Evolutionary conservation across 37 sponge, comb jelly and placozoan species (phyloP).

Genomic region (Hexactinellida sp.): DNA sequence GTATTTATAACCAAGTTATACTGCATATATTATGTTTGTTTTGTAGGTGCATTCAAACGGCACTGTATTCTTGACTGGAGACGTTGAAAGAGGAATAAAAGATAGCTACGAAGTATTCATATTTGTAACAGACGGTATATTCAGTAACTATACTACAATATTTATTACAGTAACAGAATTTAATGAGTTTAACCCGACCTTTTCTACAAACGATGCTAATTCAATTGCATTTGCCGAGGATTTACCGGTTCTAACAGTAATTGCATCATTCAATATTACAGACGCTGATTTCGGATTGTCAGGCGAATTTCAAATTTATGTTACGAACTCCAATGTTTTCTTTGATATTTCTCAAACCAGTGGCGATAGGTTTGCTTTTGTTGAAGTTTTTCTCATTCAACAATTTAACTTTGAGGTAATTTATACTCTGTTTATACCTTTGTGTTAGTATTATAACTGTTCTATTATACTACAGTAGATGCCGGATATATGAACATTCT

Average conservation of each 20-base stretch:
- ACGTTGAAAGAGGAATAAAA: not conserved
- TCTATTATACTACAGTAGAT: too few relatives aligned
- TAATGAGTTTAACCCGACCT: not conserved
- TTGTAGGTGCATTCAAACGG: not conserved
- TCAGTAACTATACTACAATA: not conserved
- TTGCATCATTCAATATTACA: not conserved
- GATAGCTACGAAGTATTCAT: not conserved
- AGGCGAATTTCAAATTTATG: not conserved
- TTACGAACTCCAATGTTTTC: not conserved
- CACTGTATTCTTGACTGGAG: not conserved
- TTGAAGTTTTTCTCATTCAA: not conserved
- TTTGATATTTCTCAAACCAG: not conserved
- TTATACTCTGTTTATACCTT: too few relatives aligned
- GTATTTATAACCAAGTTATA: too few relatives aligned
- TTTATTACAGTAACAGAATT: not conserved
- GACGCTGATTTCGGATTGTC: not conserved
- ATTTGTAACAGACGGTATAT: not conserved
- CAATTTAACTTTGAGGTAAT: constrained; percentile 1
- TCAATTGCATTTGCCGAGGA: not conserved
- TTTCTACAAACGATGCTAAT: not conserved
- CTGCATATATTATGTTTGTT: too few relatives aligned
- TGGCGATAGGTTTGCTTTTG: not conserved
- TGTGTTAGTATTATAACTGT: too few relatives aligned
- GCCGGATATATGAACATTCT: too few relatives aligned
- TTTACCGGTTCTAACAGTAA: not conserved